Base-by-base conservation (phyloP, 1,140 invertebrate genomes). In the Rhopalosiphum padi region DNA sequence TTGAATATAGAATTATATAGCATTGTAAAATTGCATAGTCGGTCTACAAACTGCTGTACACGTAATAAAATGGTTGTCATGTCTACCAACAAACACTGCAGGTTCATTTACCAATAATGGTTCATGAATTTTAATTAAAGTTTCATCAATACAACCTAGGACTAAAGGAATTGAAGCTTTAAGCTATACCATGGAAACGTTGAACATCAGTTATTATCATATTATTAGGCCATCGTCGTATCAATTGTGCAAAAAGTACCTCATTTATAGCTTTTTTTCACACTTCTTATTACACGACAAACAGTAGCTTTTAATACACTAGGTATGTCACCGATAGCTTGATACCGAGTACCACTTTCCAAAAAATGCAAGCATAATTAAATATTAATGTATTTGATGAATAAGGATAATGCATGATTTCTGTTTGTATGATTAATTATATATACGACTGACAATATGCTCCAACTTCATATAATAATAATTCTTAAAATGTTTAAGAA, bases 21-120 rank as follows among this genome's bases (percentile, higher is more conserved):
- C 37, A 37, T 37, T 2, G 37, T 94, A 95, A 90, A 95, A 94
- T 25, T 85, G 7, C 41, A 25, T 92, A 92, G 89, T 94, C 6
- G 94, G 94, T 21, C 94, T 94, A 93, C 94, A 94, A 60, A 95
- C 94, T 37, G 94, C 46, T 94, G 94, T 94, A 43, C 37, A 77
- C 68, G 94, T 95, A 4, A 95, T 77, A 55, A 94, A 94, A 93
- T 95, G 94, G 77, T 94, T 94, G 2, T 94, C 94, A 93, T 95
- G 94, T 23, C 94, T 94, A 93, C 94, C 94, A 22, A 95, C 94
- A 94, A 94, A 94, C 37, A 51, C 77, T 37, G 37, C 37, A 37
- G 94, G 94, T 93, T 94, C 94, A 90, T 94, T 90, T 25, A 83
- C 25, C 37, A 37, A 37, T 25, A 30, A 41, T 46, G 94, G 94